Base-by-base conservation (phyloP, 2,797 vertebrate genomes). In the Crocidura indochinensis region DNA sequence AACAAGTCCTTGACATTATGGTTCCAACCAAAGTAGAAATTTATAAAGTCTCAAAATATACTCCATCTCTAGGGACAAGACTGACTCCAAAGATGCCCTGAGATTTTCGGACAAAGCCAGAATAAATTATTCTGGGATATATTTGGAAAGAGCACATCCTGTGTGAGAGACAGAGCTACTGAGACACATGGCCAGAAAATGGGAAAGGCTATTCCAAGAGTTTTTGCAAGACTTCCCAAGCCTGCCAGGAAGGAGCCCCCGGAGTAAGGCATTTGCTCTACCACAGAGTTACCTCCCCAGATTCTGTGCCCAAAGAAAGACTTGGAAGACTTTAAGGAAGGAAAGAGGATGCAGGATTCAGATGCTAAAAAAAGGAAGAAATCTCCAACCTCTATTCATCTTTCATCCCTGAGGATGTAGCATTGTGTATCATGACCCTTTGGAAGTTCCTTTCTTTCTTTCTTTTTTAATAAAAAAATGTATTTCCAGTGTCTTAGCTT, bases 61-160 rank as follows among this genome's bases (percentile, higher is more conserved):
- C 87, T 87, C 69, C 0, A 1, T 44, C 44, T 72, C 51, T 12
- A 75, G 74, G 67, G 51, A 51, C 6, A 0, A 67, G 10, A 22
- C 7, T 47, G 83, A 67, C n/a, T 76, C 51, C 62, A 47, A 47
- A 49, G 29, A 15, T 12, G 31, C 4, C 31, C 46, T 68, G 10
- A 9, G 44, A 81, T 53, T 92, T 73, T 84, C 78, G 64, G 74
- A 87, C 62, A 84, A n/a, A 68, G 67, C 24, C 77, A 31, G 86
- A 86, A 84, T 44, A 24, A 84, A 20, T 53, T 56, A 46, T 47
- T 26, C 9, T 2, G 15, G 71, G 64, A 27, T 68, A 14, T 26
- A 29, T 78, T 44, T 75, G 62, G 65, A 72, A 72, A 1, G 11
- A 68, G 29, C 22, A 71, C 11, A 60, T 76, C 71, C 44, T 26